phyloP scores from a whole-genome alignment of 2,113 vertebrate species.

The Fregetta grallaria region DNA sequence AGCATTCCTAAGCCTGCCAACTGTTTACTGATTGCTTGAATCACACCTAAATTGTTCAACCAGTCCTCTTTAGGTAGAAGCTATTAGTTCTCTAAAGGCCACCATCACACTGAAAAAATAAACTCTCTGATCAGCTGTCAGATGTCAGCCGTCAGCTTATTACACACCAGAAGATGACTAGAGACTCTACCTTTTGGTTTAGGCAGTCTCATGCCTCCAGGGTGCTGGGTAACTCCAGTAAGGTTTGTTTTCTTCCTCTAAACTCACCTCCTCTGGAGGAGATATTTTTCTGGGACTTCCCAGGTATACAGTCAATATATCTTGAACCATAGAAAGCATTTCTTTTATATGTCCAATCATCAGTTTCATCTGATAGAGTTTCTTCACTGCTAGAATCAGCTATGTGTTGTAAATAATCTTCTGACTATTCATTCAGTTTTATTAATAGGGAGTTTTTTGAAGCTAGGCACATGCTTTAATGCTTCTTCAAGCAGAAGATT shows the following conservation, averaged over 20 bases:
- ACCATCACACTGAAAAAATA: not conserved
- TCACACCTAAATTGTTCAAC: not conserved
- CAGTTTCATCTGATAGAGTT: not conserved
- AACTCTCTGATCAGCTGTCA: not conserved
- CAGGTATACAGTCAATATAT: not conserved
- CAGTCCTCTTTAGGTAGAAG: not conserved
- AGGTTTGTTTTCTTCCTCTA: not conserved
- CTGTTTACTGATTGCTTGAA: not conserved
- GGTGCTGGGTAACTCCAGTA: not conserved
- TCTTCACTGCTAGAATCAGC: not conserved
- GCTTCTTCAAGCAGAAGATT: not conserved
- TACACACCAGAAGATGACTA: not conserved
- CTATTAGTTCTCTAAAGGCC: not conserved
- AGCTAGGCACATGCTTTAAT: not conserved
- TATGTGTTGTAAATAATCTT: not conserved
- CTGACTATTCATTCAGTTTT: not conserved
- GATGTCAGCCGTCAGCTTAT: not conserved
- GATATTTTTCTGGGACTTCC: not conserved
- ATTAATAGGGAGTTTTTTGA: not conserved
- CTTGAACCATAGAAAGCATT: not conserved
- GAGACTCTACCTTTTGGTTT: not conserved
- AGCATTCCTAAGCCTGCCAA: not conserved
- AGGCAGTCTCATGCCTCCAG: not conserved
- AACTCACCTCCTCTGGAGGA: not conserved
- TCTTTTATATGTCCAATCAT: not conserved